These are phyloP conservation scores for Eumeta japonica DNA, from an alignment of 1,140 invertebrate species.

Conservation along the genomic window DNA sequence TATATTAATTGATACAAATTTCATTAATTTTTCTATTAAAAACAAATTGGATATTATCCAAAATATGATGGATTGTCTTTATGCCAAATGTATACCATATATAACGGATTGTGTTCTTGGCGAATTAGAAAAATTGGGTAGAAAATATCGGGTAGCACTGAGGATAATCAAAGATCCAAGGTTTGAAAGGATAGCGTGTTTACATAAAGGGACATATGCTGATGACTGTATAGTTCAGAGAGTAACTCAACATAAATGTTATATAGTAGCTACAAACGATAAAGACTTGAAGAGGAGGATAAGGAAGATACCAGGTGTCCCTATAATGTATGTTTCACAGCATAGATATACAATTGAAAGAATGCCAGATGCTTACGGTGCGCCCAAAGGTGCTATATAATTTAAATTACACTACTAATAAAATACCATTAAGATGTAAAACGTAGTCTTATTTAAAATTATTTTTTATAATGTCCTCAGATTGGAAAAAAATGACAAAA, in stretches of 20 bases:
- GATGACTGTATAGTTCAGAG: slow-evolving; percentile 98
- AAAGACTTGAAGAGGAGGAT: slow-evolving; percentile 95
- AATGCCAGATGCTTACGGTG: slow-evolving; percentile 98
- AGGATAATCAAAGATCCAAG: slow-evolving; percentile 94
- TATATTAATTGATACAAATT: slow-evolving; percentile 96
- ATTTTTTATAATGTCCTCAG: no score
- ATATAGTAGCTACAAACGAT: slow-evolving; percentile 99
- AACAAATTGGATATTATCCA: slow-evolving; percentile 97
- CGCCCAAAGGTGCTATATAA: slow-evolving; percentile 65
- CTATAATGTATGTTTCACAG: slow-evolving; percentile 95
- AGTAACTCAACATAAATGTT: slow-evolving; percentile 98
- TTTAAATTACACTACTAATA: no score
- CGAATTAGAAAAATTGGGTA: slow-evolving; percentile 97
- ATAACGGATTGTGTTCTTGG: slow-evolving; percentile 97
- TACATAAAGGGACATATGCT: slow-evolving; percentile 98
- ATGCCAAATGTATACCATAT: slow-evolving; percentile 98
- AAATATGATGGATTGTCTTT: slow-evolving; percentile 98
- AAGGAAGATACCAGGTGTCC: slow-evolving; percentile 97
- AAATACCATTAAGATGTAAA: no score
- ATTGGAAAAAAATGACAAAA: no score
- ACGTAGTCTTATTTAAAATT: no score
- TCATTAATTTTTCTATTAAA: slow-evolving; percentile 98
- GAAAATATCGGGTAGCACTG: slow-evolving; percentile 92
- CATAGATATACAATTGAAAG: slow-evolving; percentile 95
- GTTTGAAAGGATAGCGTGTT: slow-evolving; percentile 89